Evolutionary conservation across 1,140 invertebrate species (phyloP).

Genomic region (Drosophila melanica): DNA sequence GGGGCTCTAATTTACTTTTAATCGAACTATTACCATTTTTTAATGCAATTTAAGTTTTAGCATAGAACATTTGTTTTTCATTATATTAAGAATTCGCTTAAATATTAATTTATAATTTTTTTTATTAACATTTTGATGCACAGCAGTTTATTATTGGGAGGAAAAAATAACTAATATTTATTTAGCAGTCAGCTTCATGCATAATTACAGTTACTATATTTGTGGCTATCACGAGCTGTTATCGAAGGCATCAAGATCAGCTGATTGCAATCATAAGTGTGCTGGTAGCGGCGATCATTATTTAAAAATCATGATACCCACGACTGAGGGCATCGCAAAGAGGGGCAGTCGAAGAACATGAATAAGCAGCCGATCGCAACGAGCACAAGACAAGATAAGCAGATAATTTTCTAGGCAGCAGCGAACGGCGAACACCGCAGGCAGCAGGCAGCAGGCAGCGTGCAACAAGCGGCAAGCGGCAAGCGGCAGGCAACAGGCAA

Average conservation of each 20-base stretch:
- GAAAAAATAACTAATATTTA: no score
- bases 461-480: slow-evolving; percentile 41
- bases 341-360: slow-evolving; percentile 67
- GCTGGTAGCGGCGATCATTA: slow-evolving; percentile 7
- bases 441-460: slow-evolving; percentile 49
- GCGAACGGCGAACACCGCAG: slow-evolving; percentile 38
- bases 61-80: no score
- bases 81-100: no score
- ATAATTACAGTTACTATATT: no score
- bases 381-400: slow-evolving; percentile 82
- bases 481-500: slow-evolving; percentile 36
- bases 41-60: no score
- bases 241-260: background rate
- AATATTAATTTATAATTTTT: no score
- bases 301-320: slow-evolving; percentile 26
- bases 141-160: no score
- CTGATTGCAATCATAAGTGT: slow-evolving; percentile 14
- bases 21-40: no score
- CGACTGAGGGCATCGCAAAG: slow-evolving; percentile 27
- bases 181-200: no score
- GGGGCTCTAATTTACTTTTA: no score
- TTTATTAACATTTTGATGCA: no score
- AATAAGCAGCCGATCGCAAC: slow-evolving; percentile 81
- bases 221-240: background rate
- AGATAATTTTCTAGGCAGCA: slow-evolving; percentile 81